phyloP scores from a whole-genome alignment of 53 echinoderm and acorn worm species.

The Echinarachnius parma region DNA sequence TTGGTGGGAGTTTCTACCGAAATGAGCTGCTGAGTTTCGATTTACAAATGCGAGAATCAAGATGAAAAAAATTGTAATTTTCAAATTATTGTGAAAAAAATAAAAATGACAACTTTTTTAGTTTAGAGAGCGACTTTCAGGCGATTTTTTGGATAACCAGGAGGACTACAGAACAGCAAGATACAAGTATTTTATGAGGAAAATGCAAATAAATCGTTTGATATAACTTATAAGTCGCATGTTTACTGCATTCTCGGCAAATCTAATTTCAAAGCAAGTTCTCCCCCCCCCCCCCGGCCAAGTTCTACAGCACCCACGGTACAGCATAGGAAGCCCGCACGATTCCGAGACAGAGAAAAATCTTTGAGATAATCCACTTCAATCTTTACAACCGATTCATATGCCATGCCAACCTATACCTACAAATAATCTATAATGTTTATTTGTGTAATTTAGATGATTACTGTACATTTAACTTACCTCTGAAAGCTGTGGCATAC shows the following conservation, averaged over 20 bases:
- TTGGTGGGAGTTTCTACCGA: too few species aligned
- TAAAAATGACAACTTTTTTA: too few species aligned
- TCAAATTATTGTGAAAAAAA: too few species aligned
- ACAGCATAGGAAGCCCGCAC: conserved; percentile 11
- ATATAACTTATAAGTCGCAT: conserved; percentile 14
- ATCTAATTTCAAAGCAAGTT: conserved; percentile 11
- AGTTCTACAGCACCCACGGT: conserved; percentile 9
- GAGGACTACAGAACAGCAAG: too few species aligned
- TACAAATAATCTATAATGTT: conserved; percentile 21
- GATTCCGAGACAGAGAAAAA: conserved; percentile 18
- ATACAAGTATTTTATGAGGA: too few species aligned
- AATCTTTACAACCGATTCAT: conserved; percentile 25
- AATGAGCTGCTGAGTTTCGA: too few species aligned
- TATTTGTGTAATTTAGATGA: conserved; percentile 21
- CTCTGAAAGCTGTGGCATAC: conserved; percentile 18
- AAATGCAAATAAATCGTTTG: too few species aligned
- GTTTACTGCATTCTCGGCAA: conserved; percentile 14
- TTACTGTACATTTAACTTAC: conserved; percentile 12
- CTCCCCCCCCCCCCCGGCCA: conserved; percentile 14
- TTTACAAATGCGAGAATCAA: too few species aligned
- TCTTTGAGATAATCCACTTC: conserved; percentile 22
- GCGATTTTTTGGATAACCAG: too few species aligned
- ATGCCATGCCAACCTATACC: conserved; percentile 7
- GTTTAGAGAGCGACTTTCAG: too few species aligned
- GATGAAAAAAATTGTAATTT: too few species aligned